Conservation (phyloP, 2,888 invertebrate species). For the Trichopoda pennipes region DNA sequence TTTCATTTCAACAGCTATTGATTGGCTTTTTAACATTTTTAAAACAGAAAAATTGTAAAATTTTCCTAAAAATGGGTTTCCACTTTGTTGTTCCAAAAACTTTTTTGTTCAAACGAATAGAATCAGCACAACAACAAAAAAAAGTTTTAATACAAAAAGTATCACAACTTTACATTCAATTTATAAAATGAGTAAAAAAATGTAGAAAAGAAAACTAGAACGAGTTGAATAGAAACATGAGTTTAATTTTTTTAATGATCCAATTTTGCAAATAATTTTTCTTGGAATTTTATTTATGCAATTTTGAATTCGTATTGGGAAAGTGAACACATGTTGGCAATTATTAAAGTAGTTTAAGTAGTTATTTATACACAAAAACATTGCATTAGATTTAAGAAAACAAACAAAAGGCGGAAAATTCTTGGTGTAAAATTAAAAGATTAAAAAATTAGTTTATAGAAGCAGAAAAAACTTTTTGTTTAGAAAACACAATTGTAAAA, state of each 20-base stretch:
- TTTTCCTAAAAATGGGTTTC: slow-evolving; percentile 21
- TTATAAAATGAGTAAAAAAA: slow-evolving; percentile 28
- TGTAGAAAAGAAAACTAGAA: slow-evolving; percentile 7
- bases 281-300: slow-evolving; percentile 1
- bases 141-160: slow-evolving; percentile 25
- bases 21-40: slow-evolving; percentile 46
- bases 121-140: neutral
- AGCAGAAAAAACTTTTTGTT: too few relatives aligned
- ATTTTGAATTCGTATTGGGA: slow-evolving; percentile 45
- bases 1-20: slow-evolving; percentile 33
- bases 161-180: slow-evolving; percentile 29
- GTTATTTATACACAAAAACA: neutral
- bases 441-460: neutral
- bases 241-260: slow-evolving; percentile 8
- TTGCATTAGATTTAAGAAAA: slow-evolving; percentile 3
- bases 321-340: slow-evolving; percentile 59
- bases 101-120: neutral
- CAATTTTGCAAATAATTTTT: slow-evolving; percentile 34
- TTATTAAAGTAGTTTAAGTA: slow-evolving; percentile 1
- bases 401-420: too few relatives aligned
- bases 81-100: slow-evolving; percentile 1
- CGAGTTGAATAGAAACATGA: neutral
- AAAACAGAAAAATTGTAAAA: neutral
- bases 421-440: neutral
- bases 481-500: neutral